These are phyloP conservation scores for Sardinella longiceps DNA, from an alignment of 2,797 vertebrate species.

Conservation along the genomic window DNA sequence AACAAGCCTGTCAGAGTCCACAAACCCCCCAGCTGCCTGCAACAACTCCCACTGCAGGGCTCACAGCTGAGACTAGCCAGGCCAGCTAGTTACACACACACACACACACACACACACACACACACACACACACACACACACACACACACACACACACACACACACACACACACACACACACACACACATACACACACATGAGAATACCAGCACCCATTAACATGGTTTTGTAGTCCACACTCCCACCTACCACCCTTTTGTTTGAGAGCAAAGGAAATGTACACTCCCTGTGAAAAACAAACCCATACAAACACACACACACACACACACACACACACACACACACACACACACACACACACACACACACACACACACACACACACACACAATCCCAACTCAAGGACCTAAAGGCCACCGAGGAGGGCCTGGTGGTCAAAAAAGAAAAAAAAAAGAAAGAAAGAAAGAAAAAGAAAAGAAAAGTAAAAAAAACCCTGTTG, in stretches of 20 bases:
- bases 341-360: background rate
- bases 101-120: background rate
- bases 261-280: background rate
- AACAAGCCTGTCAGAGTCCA: slow-evolving; percentile 15
- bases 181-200: background rate
- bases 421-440: background rate
- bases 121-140: background rate
- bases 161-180: background rate
- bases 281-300: background rate
- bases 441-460: too few relatives aligned
- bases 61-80: background rate
- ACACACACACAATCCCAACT: background rate
- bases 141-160: background rate
- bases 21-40: background rate
- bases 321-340: background rate
- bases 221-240: background rate
- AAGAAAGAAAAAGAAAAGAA: background rate
- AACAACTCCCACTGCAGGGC: background rate
- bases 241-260: background rate
- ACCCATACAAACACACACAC: background rate
- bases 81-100: background rate
- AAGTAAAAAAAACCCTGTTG: background rate
- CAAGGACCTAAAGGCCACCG: background rate
- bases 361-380: background rate
- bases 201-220: background rate